Percentiles rank a stretch among this genome's conserved stretches.
Conservation (phyloP, 2,888 invertebrate species). For the Eueremaeus valkanovi region DNA sequence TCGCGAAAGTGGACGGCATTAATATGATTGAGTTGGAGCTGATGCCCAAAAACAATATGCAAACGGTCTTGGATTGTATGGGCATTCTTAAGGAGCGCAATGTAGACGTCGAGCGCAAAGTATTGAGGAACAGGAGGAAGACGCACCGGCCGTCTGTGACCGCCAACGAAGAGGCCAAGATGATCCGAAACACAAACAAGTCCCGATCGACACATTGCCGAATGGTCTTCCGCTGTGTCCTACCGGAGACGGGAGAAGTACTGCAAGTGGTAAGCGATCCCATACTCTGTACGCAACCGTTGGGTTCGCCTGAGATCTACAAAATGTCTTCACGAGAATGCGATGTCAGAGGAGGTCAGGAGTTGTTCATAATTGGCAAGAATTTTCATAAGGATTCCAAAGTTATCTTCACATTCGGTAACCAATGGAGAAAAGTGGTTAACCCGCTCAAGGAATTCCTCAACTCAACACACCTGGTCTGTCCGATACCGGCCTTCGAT, state of each 20-base stretch:
- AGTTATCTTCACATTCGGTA: slow-evolving; percentile 59
- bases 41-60: slow-evolving; percentile 52
- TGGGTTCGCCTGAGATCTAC: slow-evolving; percentile 84
- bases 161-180: slow-evolving; percentile 61
- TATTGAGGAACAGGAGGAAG: slow-evolving; percentile 54
- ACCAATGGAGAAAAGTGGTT: slow-evolving; percentile 72
- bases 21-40: slow-evolving; percentile 53
- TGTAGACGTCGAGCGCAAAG: slow-evolving; percentile 86
- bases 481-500: slow-evolving; percentile 72
- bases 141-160: slow-evolving; percentile 38
- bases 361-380: slow-evolving; percentile 81
- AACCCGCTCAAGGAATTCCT: slow-evolving; percentile 80
- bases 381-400: slow-evolving; percentile 86
- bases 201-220: slow-evolving; percentile 69
- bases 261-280: slow-evolving; percentile 83
- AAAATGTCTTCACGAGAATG: slow-evolving; percentile 64
- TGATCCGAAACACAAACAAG: slow-evolving; percentile 60
- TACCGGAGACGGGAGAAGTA: slow-evolving; percentile 73
- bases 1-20: slow-evolving; percentile 51
- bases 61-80: slow-evolving; percentile 70
- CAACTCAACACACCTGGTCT: slow-evolving; percentile 70
- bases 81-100: slow-evolving; percentile 91
- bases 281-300: slow-evolving; percentile 87
- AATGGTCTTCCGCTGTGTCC: slow-evolving; percentile 84
- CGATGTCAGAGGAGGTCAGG: slow-evolving; percentile 54